Percentiles rank a stretch among this genome's conserved stretches.
Conservation (phyloP, 2,888 invertebrate genomes). For the Colostygia pectinataria region DNA sequence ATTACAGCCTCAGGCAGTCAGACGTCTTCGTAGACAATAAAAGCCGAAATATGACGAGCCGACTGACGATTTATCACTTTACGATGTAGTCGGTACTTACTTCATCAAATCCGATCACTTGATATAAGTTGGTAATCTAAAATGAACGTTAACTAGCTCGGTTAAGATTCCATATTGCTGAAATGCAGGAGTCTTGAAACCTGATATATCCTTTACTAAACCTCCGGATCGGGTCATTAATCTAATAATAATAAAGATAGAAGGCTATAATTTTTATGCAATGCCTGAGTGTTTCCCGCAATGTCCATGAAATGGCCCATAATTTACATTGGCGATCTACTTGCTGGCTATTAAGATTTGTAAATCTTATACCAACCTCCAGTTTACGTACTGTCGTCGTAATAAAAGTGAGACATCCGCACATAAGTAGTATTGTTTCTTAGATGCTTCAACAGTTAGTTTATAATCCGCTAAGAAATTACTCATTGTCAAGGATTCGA, state of each 20-base stretch:
- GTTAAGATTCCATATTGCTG: neutral
- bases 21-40: constrained; percentile 60
- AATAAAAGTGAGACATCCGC: constrained; percentile 2
- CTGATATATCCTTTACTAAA: no score
- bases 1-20: constrained; percentile 49
- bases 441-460: constrained; percentile 37
- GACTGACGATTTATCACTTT: constrained; percentile 59
- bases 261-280: no score
- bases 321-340: no score
- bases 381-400: neutral
- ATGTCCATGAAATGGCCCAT: no score
- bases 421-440: neutral
- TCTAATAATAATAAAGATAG: no score
- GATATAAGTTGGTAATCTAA: neutral
- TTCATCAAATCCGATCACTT: neutral
- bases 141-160: neutral
- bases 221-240: no score
- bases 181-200: neutral
- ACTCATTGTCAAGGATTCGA: constrained; percentile 61
- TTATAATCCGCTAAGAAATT: constrained; percentile 61
- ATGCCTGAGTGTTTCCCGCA: no score
- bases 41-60: constrained; percentile 60
- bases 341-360: no score
- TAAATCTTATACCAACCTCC: no score
- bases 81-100: constrained; percentile 37